These are phyloP conservation scores for Holothuria scabra DNA, from an alignment of 53 echinoderm and acorn worm species.

Conservation along the genomic window DNA sequence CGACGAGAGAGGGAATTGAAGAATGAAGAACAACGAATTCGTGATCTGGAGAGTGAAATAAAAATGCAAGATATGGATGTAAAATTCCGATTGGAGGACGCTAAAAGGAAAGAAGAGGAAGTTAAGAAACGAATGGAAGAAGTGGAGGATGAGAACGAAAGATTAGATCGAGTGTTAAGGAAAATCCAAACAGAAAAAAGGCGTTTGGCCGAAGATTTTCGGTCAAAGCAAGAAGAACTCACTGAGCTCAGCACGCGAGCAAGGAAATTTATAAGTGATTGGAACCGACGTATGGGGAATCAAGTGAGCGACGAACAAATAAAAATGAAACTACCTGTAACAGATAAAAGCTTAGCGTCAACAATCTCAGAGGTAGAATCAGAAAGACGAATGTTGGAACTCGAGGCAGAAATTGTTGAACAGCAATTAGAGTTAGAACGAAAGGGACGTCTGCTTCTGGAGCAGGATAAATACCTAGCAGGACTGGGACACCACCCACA, in stretches of 20 bases:
- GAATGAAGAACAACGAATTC: constrained; percentile 51
- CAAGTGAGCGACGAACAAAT: constrained; percentile 1
- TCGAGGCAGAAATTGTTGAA: constrained; percentile 34
- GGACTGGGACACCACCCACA: constrained; percentile 17
- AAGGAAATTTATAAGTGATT: constrained; percentile 2
- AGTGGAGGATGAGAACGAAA: constrained; percentile 30
- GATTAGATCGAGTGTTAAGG: not conserved
- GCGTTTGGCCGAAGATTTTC: constrained; percentile 16
- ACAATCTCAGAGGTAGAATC: constrained; percentile 42
- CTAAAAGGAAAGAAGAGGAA: constrained; percentile 47
- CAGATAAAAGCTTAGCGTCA: constrained; percentile 10
- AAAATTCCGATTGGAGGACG: constrained; percentile 50
- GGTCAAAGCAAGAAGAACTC: constrained; percentile 11
- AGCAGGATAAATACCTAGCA: constrained; percentile 22
- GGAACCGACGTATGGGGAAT: constrained; percentile 15
- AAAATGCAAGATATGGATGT: constrained; percentile 60
- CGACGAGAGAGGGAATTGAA: constrained; percentile 52
- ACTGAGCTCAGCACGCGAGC: constrained; percentile 1
- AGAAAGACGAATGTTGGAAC: constrained; percentile 25
- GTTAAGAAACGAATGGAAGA: constrained; percentile 50
- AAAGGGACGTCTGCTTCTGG: constrained; percentile 16
- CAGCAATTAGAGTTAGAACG: constrained; percentile 40
- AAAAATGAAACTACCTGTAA: not conserved
- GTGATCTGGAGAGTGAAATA: constrained; percentile 61
- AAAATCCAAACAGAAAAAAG: constrained; percentile 34